Evolutionary conservation across 2,888 invertebrate species (phyloP).

Genomic region (Campoplex nolae): DNA sequence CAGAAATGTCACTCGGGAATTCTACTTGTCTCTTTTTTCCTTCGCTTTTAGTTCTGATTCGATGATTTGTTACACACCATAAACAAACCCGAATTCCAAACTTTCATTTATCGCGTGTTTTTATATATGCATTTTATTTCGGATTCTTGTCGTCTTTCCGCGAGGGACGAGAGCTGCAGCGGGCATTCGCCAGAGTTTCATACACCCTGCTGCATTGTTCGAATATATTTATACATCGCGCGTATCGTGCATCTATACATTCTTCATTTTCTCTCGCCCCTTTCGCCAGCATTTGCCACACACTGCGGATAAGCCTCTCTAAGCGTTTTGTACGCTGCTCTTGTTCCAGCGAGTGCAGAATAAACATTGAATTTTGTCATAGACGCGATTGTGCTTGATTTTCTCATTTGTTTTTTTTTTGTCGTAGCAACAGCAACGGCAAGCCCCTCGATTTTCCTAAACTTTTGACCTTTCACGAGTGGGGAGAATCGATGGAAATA

Average conservation of each 20-base stretch:
- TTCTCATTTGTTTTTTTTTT: neutral
- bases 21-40: slow-evolving; percentile 12
- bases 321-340: slow-evolving; percentile 3
- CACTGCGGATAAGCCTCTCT: slow-evolving; percentile 37
- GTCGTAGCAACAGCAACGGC: neutral
- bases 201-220: slow-evolving; percentile 61
- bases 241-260: slow-evolving; percentile 25
- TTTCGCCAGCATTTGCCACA: slow-evolving; percentile 25
- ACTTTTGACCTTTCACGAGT: slow-evolving; percentile 11
- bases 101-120: neutral
- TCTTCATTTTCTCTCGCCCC: slow-evolving; percentile 39
- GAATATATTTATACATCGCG: slow-evolving; percentile 57
- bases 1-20: slow-evolving; percentile 61
- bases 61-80: slow-evolving; percentile 28
- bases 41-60: slow-evolving; percentile 6
- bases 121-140: neutral
- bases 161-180: neutral
- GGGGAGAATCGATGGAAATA: slow-evolving; percentile 9
- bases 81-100: slow-evolving; percentile 40
- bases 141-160: slow-evolving; percentile 31
- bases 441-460: slow-evolving; percentile 2
- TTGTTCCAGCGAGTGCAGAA: slow-evolving; percentile 10
- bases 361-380: slow-evolving; percentile 18
- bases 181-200: slow-evolving; percentile 25
- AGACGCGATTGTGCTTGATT: neutral